Base-by-base conservation (phyloP, 2,888 invertebrate genomes). In the Vannuccia rotundouncinata region DNA sequence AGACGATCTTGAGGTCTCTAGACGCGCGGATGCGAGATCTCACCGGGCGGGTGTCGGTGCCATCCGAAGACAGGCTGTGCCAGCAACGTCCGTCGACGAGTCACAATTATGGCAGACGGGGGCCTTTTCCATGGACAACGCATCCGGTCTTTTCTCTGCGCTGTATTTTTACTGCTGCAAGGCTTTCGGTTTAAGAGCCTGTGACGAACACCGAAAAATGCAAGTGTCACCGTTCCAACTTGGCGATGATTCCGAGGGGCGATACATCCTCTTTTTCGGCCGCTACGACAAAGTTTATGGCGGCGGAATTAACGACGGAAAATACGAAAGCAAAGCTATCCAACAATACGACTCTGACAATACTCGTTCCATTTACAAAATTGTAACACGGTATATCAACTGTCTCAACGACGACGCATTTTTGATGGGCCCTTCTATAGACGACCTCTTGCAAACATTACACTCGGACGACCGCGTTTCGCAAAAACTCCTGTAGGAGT, bases 31-130 rank as follows among this genome's bases (percentile, higher is more conserved):
- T 75, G 75, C 29, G 31, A 75, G 75, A 75, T 31, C 75, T 75
- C 75, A 75, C 29, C 22, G 30, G 75, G 29, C 29, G 75, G 75
- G 75, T 31, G 75, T 75, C 31, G 75, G 75, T n/a, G 75, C 75
- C 13, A 75, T 75, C 29, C 13, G 75, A 2, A 75, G 29, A 75
- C 75, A 75, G 22, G 75, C 75, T 31, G 75, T 17, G 75, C 75
- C 75, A 75, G 29, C 31, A 31, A 75, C 28, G 31, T 75, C 75
- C 75, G 75, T 27, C 13, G 30, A 75, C 75, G 75, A 75, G 31
- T 31, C 10, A 31, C 75, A 29, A 31, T 29, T 75, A 31, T 75
- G 75, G 75, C 29, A 75, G 31, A 75, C 10, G 10, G 66, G 66
- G 66, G 66, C 66, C 66, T 66, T 66, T 66, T 66, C 66, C 66